These are phyloP conservation scores for Torymus auratus DNA, from an alignment of 2,888 invertebrate genomes.

Conservation along the genomic window DNA sequence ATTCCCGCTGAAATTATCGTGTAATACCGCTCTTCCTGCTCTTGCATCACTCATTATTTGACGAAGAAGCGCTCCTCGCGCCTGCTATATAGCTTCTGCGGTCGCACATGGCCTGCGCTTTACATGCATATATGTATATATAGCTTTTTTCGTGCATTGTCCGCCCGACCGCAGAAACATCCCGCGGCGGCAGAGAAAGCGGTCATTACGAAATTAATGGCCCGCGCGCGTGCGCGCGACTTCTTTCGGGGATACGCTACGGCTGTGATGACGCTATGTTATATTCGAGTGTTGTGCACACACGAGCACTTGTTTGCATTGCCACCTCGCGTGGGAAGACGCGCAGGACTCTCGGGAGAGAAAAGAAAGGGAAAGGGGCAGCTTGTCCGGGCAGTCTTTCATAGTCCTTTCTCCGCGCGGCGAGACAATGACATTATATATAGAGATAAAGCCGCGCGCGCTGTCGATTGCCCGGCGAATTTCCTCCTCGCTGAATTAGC, in stretches of 20 bases:
- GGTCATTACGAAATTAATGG: constrained; percentile 71
- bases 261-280: constrained; percentile 57
- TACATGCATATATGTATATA: too few species aligned
- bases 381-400: neutral
- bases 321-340: constrained; percentile 37
- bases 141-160: neutral
- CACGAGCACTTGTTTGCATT: constrained; percentile 23
- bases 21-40: too few species aligned
- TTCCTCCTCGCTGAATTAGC: neutral
- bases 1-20: too few species aligned
- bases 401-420: constrained; percentile 27
- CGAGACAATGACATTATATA: constrained; percentile 30
- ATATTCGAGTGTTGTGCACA: constrained; percentile 10
- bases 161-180: neutral
- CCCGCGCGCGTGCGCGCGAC: neutral
- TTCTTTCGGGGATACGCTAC: too few species aligned
- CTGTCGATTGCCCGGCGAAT: constrained; percentile 18
- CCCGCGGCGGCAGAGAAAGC: constrained; percentile 66
- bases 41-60: too few species aligned
- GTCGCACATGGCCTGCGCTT: too few species aligned
- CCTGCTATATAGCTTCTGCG: too few species aligned
- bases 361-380: constrained; percentile 21
- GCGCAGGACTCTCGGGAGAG: neutral
- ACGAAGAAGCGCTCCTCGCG: too few species aligned
- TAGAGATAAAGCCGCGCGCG: constrained; percentile 5